Conservation (phyloP, 2,797 vertebrate species). For the Decapterus maruadsi region DNA sequence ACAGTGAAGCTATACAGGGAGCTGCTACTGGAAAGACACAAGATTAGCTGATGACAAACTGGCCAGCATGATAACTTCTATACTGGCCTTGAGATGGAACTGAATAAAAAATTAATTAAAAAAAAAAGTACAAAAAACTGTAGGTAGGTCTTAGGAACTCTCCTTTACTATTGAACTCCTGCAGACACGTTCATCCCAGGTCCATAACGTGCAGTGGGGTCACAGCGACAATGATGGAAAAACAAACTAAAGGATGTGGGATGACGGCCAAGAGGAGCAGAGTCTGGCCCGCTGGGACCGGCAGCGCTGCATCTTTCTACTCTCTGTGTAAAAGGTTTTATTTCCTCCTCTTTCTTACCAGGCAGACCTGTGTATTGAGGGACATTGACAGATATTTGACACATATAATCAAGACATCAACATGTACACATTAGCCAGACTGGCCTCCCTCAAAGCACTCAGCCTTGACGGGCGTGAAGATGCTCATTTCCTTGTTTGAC, state of each 20-base stretch:
- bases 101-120: background rate
- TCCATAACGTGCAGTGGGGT: conserved; percentile 36
- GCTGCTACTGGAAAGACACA: too few relatives aligned
- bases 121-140: background rate
- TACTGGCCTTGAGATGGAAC: background rate
- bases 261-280: conserved; percentile 11
- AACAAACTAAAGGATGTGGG: background rate
- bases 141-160: background rate
- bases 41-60: too few relatives aligned
- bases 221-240: conserved; percentile 33
- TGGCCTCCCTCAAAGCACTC: conserved; percentile 76
- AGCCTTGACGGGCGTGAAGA: conserved; percentile 67
- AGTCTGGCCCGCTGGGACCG: background rate
- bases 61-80: too few relatives aligned
- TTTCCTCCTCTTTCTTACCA: conserved; percentile 36
- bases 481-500: conserved; percentile 80
- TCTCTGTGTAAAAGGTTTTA: conserved; percentile 16
- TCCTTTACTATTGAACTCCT: conserved; percentile 29
- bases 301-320: background rate
- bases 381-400: conserved; percentile 59
- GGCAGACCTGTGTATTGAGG: conserved; percentile 44
- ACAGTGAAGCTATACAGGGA: too few relatives aligned
- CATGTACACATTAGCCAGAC: conserved; percentile 74
- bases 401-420: conserved; percentile 86
- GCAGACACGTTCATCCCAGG: conserved; percentile 16